These are phyloP conservation scores for Lingula anatina DNA, from an alignment of 2,888 invertebrate species.

Conservation along the genomic window DNA sequence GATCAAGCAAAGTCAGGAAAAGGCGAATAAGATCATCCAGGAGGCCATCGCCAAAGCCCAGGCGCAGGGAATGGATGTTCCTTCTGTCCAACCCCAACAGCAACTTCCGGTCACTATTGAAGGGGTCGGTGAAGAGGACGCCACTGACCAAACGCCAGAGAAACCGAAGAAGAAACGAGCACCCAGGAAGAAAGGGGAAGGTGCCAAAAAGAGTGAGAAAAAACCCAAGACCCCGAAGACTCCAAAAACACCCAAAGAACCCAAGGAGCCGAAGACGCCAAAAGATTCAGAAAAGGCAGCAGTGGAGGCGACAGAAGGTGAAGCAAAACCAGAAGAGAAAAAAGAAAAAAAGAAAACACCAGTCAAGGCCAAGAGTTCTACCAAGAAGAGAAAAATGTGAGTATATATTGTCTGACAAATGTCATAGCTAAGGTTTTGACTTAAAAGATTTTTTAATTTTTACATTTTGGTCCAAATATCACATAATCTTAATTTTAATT, in stretches of 20 bases:
- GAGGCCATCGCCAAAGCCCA: slow-evolving; percentile 37
- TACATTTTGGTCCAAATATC: no score
- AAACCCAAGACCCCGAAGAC: slow-evolving; percentile 18
- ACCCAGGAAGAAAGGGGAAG: slow-evolving; percentile 4
- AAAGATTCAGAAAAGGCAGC: slow-evolving; percentile 11
- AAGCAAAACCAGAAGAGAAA: no score
- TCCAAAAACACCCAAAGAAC: slow-evolving; percentile 20
- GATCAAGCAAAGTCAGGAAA: slow-evolving; percentile 18
- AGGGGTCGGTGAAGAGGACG: background rate
- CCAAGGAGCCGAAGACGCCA: slow-evolving; percentile 18
- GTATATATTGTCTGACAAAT: slow-evolving; percentile 6
- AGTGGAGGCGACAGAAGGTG: background rate
- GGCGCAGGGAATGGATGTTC: slow-evolving; percentile 19
- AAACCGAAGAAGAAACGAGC: slow-evolving; percentile 11
- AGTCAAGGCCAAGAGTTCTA: slow-evolving; percentile 4
- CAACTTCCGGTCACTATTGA: background rate
- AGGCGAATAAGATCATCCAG: slow-evolving; percentile 32
- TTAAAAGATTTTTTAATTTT: no score
- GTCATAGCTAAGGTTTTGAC: background rate
- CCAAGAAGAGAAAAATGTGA: slow-evolving; percentile 26
- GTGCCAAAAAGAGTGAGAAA: background rate
- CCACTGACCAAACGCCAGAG: slow-evolving; percentile 9
- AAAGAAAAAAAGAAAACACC: no score
- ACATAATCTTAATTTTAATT: no score
- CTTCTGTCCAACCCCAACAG: slow-evolving; percentile 2